These are phyloP conservation scores for Urocyon cinereoargenteus DNA, from an alignment of 2,797 vertebrate species.

Conservation along the genomic window DNA sequence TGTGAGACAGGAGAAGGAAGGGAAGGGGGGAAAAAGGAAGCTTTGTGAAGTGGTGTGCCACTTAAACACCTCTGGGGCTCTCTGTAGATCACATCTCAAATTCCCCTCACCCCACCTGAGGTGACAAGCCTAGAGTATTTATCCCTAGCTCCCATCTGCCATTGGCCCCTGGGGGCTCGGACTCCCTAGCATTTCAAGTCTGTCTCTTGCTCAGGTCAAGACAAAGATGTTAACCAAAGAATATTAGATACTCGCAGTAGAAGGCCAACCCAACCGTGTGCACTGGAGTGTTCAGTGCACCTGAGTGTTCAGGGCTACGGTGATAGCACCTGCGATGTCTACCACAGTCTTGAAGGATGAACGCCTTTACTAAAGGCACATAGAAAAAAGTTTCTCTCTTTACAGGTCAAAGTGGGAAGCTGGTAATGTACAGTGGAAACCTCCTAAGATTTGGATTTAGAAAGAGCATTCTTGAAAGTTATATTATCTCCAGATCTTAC, in stretches of 20 bases:
- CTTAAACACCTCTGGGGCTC: background rate
- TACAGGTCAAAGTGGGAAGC: background rate
- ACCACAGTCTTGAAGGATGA: background rate
- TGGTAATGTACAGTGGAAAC: background rate
- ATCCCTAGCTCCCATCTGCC: background rate
- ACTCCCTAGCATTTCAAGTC: background rate
- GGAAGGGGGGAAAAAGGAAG: background rate
- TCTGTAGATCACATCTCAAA: background rate
- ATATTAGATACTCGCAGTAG: background rate
- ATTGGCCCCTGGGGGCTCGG: background rate
- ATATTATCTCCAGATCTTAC: background rate
- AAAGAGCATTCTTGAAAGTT: background rate
- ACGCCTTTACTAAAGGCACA: background rate
- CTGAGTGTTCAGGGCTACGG: background rate
- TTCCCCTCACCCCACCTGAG: background rate
- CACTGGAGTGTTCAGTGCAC: background rate
- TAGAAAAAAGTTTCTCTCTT: background rate
- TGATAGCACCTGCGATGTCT: background rate
- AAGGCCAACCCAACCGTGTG: background rate
- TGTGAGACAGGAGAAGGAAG: background rate
- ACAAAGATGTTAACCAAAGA: background rate
- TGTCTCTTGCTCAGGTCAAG: background rate
- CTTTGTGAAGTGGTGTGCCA: background rate
- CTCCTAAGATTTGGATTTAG: background rate
- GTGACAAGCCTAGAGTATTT: background rate